phyloP scores from a whole-genome alignment of 2,113 vertebrate species.

The Odocoileus hemionus region DNA sequence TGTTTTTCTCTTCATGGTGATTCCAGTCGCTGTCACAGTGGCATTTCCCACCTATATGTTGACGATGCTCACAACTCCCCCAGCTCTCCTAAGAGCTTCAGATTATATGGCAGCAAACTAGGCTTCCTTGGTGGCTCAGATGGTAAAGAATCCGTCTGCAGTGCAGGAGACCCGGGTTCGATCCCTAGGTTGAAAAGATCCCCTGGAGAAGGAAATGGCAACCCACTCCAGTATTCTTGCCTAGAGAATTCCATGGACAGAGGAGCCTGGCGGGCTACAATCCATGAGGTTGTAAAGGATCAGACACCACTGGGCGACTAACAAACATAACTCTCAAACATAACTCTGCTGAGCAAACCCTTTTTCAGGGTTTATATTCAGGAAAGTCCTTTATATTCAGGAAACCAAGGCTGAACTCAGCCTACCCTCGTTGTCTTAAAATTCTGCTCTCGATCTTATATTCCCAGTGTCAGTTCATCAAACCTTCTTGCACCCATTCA shows the following conservation, averaged over 20 bases:
- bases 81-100: neutral
- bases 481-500: neutral
- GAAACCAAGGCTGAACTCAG: neutral
- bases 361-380: neutral
- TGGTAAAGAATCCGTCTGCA: neutral
- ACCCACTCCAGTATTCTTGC: neutral
- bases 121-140: neutral
- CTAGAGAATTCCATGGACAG: neutral
- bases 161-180: neutral
- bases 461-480: neutral
- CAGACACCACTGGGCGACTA: neutral
- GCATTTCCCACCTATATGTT: neutral
- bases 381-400: neutral
- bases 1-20: neutral
- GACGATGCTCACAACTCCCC: neutral
- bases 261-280: neutral
- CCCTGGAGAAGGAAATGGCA: neutral
- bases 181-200: neutral
- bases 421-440: neutral
- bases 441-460: neutral
- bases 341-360: neutral
- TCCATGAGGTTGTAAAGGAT: neutral
- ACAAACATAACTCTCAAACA: neutral
- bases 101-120: neutral
- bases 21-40: neutral